A percentile compares a stretch with the other conserved stretches of the same genome.
These are phyloP conservation scores for Oncopodura yosiiana DNA, from an alignment of 1,140 invertebrate species.

Conservation along the genomic window DNA sequence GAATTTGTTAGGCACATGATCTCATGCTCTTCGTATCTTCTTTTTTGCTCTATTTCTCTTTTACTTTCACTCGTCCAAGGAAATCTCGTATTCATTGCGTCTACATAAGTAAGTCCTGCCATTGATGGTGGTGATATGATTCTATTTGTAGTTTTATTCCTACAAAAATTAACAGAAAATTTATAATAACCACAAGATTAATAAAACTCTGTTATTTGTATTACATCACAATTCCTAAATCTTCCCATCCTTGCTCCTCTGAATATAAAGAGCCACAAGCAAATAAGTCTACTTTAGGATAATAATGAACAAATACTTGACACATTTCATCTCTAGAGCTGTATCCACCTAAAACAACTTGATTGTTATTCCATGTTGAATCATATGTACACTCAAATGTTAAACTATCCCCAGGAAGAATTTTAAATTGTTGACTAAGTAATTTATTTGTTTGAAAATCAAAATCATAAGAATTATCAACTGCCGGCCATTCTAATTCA, in stretches of 20 bases:
- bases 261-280: background rate
- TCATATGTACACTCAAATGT: constrained; percentile 11
- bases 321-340: constrained; percentile 23
- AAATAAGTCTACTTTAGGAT: constrained; percentile 4
- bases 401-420: background rate
- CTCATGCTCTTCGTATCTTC: no score
- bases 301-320: constrained; percentile 12
- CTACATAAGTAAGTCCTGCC: no score
- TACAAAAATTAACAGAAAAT: no score
- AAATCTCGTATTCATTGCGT: no score
- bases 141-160: no score
- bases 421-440: background rate
- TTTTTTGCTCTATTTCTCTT: no score
- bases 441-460: background rate
- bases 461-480: background rate
- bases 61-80: no score
- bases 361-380: constrained; percentile 1
- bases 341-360: constrained; percentile 8
- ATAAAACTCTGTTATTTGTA: no score
- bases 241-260: background rate
- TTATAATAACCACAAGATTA: no score
- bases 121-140: no score
- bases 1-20: no score
- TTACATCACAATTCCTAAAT: background rate
- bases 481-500: background rate